Evolutionary conservation across 2,797 vertebrate genomes (phyloP), one percentile per base, ranked within the genome.

Genomic region (Sandelia bainsii): DNA sequence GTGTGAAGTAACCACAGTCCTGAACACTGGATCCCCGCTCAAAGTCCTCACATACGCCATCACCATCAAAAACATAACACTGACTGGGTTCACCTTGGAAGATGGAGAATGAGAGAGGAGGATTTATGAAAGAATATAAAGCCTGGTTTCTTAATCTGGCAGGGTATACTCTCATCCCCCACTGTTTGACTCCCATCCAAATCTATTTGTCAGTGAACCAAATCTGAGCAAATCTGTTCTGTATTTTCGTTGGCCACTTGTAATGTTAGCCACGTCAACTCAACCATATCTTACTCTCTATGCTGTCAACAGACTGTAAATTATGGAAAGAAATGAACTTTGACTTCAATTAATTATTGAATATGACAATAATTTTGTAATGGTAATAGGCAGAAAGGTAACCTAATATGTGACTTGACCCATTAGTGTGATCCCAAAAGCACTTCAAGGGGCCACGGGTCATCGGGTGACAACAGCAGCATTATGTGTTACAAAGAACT

Each of bases 1-100:
- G 97, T 1, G 96, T 96, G 62, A 95, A 92, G 64, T 96, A 95
- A 13, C 95, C 96, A 58, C 97, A 99, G 91, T 98, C 97, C 59
- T 81, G 86, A 58, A 95, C 40, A 44, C 95, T 97, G 88, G 81
- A 95, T 56, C 79, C 88, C 48, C 84, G 94, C 87, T 99, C 98
- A 2, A 97, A 97, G 5, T 96, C 94, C 80, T 99, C 97, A 56
- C 96, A 97, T 51, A 96, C 84, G 0, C 96, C 96, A 0, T 99
- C 98, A 5, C 96, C 96, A 0, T 96, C 93, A 0, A 96, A 94
- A 48, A 96, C 79, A 0, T 98, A 98, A 90, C 98, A 99, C 63
- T 95, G 92, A 81, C 97, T 99, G 3, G 98, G 97, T 79, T 96
- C 95, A 65, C 97, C 98, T 99, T 87, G 48, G 85, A 87, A 79